phyloP scores from a whole-genome alignment of 1,140 invertebrate genomes.

The Pemphigus obesinymphae region DNA sequence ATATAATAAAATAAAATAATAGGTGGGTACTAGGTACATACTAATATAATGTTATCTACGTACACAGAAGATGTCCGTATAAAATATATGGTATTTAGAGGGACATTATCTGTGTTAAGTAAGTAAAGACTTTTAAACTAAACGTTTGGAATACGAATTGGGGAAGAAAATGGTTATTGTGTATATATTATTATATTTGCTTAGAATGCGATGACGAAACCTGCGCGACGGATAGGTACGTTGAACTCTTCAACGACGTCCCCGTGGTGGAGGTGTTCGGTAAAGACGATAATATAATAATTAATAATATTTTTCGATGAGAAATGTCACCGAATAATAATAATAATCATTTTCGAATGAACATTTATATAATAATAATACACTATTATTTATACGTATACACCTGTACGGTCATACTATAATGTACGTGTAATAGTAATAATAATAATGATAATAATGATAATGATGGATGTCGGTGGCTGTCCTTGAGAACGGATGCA shows the following conservation, averaged over 20 bases:
- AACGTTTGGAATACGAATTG: background rate
- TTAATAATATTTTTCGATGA: background rate
- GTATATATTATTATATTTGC: too few relatives aligned
- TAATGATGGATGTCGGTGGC: background rate
- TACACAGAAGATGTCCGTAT: too few relatives aligned
- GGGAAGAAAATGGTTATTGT: background rate
- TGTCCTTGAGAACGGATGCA: slow-evolving; percentile 16
- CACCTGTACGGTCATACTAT: background rate
- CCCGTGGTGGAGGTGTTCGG: background rate
- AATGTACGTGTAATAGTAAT: background rate
- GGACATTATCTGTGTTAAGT: too few relatives aligned
- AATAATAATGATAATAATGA: background rate
- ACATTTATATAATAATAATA: background rate
- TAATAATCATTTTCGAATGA: background rate
- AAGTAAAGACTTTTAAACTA: too few relatives aligned
- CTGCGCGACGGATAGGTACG: background rate
- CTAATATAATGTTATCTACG: too few relatives aligned
- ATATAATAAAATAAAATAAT: too few relatives aligned
- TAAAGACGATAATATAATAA: background rate
- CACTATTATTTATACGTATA: background rate
- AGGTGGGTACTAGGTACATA: too few relatives aligned
- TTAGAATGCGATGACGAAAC: background rate
- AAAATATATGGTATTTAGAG: too few relatives aligned
- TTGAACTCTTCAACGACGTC: too few relatives aligned
- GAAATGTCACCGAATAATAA: background rate